Evolutionary conservation across 2,888 invertebrate genomes (phyloP).

Genomic region (Nemotelus pantherinus): DNA sequence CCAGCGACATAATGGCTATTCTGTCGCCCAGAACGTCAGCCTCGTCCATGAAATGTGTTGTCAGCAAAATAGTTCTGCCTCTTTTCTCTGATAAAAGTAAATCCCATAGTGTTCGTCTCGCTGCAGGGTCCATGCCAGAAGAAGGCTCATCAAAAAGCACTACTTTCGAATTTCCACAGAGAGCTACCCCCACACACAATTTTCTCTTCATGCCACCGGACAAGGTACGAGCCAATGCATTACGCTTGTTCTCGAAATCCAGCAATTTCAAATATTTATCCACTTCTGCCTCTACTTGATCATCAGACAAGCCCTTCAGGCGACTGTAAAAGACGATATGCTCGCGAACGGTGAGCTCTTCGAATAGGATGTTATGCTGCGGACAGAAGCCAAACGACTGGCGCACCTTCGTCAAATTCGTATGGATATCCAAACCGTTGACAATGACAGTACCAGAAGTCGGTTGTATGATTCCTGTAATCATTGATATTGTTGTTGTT

Average conservation of each 20-base stretch:
- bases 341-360: constrained; percentile 80
- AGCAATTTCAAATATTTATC: constrained; percentile 70
- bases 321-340: constrained; percentile 83
- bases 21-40: constrained; percentile 88
- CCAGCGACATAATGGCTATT: constrained; percentile 87
- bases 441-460: constrained; percentile 74
- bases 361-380: constrained; percentile 83
- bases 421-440: constrained; percentile 74
- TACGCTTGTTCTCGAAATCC: constrained; percentile 71
- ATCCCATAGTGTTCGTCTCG: constrained; percentile 84
- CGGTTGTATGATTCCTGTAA: constrained; percentile 78
- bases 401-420: constrained; percentile 70
- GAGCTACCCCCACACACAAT: constrained; percentile 76
- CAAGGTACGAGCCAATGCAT: constrained; percentile 67
- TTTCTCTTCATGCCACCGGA: constrained; percentile 78
- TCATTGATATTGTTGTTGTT: constrained; percentile 89
- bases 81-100: constrained; percentile 76
- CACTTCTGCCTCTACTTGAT: constrained; percentile 68
- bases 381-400: constrained; percentile 80
- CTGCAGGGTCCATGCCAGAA: constrained; percentile 87
- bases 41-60: constrained; percentile 92
- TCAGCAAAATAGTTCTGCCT: constrained; percentile 81
- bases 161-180: constrained; percentile 76
- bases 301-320: constrained; percentile 70
- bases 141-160: constrained; percentile 77